Evolutionary conservation across 2,113 vertebrate species (phyloP).

Genomic region (Nanger granti): DNA sequence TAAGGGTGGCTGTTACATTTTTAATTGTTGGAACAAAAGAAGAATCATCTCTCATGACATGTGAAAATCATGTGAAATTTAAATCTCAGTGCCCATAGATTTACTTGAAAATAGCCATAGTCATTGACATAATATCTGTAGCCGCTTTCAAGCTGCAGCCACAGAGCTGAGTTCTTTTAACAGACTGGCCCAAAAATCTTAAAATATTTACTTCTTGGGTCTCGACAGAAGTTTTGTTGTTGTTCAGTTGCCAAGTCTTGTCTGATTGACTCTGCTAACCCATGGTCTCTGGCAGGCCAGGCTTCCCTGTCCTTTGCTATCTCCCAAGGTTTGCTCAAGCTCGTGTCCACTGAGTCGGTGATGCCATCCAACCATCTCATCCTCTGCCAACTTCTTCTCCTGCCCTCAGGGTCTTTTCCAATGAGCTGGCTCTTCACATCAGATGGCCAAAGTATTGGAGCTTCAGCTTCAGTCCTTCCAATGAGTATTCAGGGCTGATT

Average conservation of each 20-base stretch:
- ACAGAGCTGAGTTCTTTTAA: neutral
- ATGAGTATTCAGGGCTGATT: neutral
- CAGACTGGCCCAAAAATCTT: neutral
- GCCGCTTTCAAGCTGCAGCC: neutral
- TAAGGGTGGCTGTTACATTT: neutral
- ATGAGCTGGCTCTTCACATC: neutral
- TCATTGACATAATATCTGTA: neutral
- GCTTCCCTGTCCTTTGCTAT: neutral
- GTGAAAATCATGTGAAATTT: neutral
- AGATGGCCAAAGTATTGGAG: neutral
- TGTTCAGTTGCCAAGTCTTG: neutral
- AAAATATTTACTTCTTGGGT: neutral
- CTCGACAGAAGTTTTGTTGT: neutral
- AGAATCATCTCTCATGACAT: neutral
- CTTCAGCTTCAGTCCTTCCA: neutral
- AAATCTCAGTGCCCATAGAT: neutral
- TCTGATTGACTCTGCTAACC: neutral
- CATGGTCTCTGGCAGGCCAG: neutral
- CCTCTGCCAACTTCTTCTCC: neutral
- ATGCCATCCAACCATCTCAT: neutral
- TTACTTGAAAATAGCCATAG: neutral
- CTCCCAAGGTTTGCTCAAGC: neutral
- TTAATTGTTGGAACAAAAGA: neutral
- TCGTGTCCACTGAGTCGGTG: neutral
- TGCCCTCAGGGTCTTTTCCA: neutral